phyloP scores from a whole-genome alignment of 2,888 invertebrate genomes.

The Drosophila picticornis region DNA sequence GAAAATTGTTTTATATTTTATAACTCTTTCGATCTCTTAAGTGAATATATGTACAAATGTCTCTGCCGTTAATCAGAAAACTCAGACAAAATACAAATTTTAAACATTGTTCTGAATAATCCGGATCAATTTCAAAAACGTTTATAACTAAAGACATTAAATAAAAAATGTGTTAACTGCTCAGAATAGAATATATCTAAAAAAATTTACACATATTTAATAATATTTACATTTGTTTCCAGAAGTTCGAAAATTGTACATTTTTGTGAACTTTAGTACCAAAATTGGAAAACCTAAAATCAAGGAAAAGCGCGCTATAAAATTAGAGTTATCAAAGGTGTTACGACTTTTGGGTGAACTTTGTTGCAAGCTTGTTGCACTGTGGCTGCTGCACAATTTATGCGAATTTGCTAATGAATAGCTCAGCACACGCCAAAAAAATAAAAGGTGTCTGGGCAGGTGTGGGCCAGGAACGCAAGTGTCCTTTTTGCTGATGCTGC shows the following conservation, averaged over 20 bases:
- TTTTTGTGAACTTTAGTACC: neutral
- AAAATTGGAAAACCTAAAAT: neutral
- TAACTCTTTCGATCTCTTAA: too few species aligned
- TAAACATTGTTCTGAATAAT: neutral
- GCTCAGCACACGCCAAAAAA: neutral
- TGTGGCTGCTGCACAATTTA: constrained; percentile 63
- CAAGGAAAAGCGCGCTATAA: neutral
- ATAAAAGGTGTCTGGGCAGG: neutral
- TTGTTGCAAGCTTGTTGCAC: constrained; percentile 11
- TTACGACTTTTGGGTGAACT: neutral
- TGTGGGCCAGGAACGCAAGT: neutral
- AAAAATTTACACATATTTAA: neutral
- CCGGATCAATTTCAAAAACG: too few species aligned
- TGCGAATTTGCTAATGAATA: constrained; percentile 55
- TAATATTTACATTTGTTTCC: neutral
- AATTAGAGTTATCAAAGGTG: neutral
- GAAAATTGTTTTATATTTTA: too few species aligned
- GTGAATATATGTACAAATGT: too few species aligned
- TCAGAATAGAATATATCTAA: neutral
- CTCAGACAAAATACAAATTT: too few species aligned
- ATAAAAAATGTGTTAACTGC: neutral
- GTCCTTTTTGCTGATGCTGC: neutral
- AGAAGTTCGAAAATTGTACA: neutral
- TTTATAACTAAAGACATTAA: too few species aligned
- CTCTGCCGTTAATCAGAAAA: too few species aligned